Evolutionary conservation across 2,888 invertebrate species (phyloP), one percentile per base, ranked within the genome.

Genomic region (Muschampia plurimacula): DNA sequence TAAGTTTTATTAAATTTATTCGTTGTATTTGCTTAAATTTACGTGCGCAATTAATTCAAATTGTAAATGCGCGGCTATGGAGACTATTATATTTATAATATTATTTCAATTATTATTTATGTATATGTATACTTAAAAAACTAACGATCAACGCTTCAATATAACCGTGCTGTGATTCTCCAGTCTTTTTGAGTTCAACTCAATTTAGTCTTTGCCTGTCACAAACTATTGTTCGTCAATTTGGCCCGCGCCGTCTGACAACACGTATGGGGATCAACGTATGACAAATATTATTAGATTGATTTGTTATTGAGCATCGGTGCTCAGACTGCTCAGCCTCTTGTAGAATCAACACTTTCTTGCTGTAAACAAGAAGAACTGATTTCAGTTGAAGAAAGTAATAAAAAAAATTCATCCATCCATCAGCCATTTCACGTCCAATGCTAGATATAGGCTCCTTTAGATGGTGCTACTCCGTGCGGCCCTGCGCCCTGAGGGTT

Each of bases 191-290:
- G 69, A 69, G 69, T 69, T 69, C n/a, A 55, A 49, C 63, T 57
- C 64, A 69, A 69, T 69, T 55, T 44, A 69, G n/a, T 57, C 12
- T 32, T 55, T 7, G 10, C n/a, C 15, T 69, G 69, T 71, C 46
- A 71, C 65, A 46, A 59, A 46, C 65, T 71, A 71, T 65, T 70
- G 70, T 70, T 32, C 55, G 55, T 22, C 70, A 65, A 71, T 71
- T 71, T 71, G 69, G 46, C 36, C 46, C 15, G 28, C 28, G 65
- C 32, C 9, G 3, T 46, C 39, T 55, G 55, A 22, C 36, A n/a
- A 36, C 46, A 46, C 12, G 46, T 44, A 57, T 71, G 57, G 57
- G 65, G 65, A 59, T 59, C 59, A 39, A 46, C 52, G 64, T 55
- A 64, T 32, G 69, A 70, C 64, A 70, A 70, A 69, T 69, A 52